Conservation (phyloP, 2,797 vertebrate species). For the Hemitrygon akajei region DNA sequence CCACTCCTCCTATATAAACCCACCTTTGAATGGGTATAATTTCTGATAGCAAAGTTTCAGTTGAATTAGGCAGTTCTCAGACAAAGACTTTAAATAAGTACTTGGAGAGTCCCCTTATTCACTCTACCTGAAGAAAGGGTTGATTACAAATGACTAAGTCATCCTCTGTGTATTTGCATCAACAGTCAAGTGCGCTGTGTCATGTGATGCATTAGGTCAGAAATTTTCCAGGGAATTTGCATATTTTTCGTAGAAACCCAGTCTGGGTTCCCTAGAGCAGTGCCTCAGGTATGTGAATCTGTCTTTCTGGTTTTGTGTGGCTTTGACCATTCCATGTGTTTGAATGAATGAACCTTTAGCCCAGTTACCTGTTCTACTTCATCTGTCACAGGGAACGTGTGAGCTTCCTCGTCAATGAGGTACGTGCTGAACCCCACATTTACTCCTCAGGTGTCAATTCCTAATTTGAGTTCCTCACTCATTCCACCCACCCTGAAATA, state of each 20-base stretch:
- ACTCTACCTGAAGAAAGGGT: not conserved
- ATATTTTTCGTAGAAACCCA: not conserved
- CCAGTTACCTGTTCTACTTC: not conserved
- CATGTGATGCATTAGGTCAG: not conserved
- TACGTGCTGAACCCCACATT: not conserved
- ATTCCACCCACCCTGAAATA: not conserved
- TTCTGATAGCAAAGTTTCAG: not conserved
- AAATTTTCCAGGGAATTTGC: not conserved
- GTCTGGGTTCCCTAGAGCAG: not conserved
- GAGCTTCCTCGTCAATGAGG: not conserved
- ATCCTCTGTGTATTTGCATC: not conserved
- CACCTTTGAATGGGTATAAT: not conserved
- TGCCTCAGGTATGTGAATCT: not conserved
- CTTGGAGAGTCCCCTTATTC: not conserved
- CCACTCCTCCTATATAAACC: not conserved
- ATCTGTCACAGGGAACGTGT: not conserved
- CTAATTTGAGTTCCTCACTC: not conserved
- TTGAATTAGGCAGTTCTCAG: not conserved
- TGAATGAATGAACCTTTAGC: not conserved
- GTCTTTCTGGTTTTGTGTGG: not conserved
- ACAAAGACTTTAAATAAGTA: not conserved
- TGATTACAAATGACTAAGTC: not conserved
- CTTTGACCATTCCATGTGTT: not conserved
- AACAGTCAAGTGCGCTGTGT: not conserved
- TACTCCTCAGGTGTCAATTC: not conserved